Conservation (phyloP, 2,888 invertebrate genomes). For the Leptinotarsa haldemani region DNA sequence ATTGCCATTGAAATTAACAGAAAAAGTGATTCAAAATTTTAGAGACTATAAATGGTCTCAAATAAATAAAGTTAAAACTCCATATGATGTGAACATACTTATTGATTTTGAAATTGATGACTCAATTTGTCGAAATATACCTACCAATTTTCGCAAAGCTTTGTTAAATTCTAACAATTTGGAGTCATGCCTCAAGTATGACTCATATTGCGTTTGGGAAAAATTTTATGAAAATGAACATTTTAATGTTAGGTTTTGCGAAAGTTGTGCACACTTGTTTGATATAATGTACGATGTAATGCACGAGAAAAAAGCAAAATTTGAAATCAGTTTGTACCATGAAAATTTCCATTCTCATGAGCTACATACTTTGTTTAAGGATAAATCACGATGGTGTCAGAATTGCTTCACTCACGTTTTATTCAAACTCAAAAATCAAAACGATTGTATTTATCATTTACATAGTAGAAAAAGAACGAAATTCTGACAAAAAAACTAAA, state of each 20-base stretch:
- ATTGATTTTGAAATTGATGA: neutral
- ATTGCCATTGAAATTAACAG: slow-evolving; percentile 5
- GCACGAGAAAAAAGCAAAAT: neutral
- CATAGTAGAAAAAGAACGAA: neutral
- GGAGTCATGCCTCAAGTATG: neutral
- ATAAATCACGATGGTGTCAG: slow-evolving; percentile 6
- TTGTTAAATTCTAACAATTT: neutral
- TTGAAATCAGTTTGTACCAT: slow-evolving; percentile 4
- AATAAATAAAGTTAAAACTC: slow-evolving; percentile 1
- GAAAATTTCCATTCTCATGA: neutral
- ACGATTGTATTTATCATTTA: neutral
- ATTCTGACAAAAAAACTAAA: neutral
- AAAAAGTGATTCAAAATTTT: neutral
- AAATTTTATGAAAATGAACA: neutral
- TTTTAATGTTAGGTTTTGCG: slow-evolving; percentile 4
- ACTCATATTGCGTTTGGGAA: slow-evolving; percentile 14
- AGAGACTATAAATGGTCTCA: slow-evolving; percentile 7
- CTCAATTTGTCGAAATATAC: neutral
- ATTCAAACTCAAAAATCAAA: slow-evolving; percentile 11
- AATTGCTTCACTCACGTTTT: slow-evolving; percentile 8
- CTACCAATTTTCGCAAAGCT: neutral
- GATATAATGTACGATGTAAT: neutral
- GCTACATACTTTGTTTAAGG: neutral
- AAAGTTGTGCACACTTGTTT: neutral
- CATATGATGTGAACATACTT: slow-evolving; percentile 1